Conservation (phyloP, 2,888 invertebrate genomes). For the Plemyria rubiginata region DNA sequence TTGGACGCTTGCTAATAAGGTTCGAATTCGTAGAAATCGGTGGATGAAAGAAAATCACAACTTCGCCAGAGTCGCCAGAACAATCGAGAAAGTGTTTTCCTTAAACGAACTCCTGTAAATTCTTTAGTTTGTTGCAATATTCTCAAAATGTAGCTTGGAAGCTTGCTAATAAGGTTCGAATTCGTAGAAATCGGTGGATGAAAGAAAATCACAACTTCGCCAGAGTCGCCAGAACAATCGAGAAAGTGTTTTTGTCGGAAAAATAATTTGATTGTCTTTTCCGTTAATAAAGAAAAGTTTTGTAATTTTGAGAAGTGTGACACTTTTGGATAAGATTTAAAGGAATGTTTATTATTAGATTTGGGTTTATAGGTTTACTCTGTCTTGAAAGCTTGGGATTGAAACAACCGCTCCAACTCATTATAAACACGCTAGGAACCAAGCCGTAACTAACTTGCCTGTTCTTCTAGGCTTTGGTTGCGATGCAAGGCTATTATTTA, state of each 20-base stretch:
- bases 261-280: constrained; percentile 29
- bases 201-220: constrained; percentile 12
- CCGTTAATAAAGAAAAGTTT: constrained; percentile 19
- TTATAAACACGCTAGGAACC: too few species aligned
- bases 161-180: constrained; percentile 9
- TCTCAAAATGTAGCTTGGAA: not conserved
- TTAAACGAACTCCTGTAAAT: constrained; percentile 12
- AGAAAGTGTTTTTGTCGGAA: constrained; percentile 18
- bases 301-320: constrained; percentile 21
- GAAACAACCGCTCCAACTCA: too few species aligned
- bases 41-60: constrained; percentile 11
- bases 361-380: too few species aligned
- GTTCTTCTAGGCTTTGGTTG: too few species aligned
- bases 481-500: too few species aligned
- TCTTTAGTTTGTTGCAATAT: not conserved
- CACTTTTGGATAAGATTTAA: constrained; percentile 2
- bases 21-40: constrained; percentile 12
- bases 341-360: not conserved
- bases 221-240: constrained; percentile 34
- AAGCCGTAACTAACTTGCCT: too few species aligned
- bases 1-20: constrained; percentile 4
- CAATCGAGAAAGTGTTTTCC: constrained; percentile 32
- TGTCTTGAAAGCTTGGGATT: too few species aligned
- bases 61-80: constrained; percentile 24
- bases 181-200: constrained; percentile 12